These are phyloP conservation scores for Hippocampus comes DNA, from an alignment of 2,113 vertebrate genomes.

Conservation along the genomic window DNA sequence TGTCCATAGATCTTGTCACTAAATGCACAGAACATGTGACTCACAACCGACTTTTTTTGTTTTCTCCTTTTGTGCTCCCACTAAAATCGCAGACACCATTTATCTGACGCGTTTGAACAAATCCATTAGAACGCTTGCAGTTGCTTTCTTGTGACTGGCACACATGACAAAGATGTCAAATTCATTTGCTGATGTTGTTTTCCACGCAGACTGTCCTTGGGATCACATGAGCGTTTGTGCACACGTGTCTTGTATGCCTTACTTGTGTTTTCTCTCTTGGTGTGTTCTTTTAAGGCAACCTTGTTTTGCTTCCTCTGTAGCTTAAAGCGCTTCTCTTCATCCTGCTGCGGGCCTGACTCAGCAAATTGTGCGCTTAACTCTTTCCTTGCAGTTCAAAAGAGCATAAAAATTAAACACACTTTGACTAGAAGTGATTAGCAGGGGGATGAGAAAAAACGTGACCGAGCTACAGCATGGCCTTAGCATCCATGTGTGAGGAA, in stretches of 20 bases:
- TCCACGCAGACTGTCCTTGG: neutral
- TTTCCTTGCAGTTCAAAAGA: neutral
- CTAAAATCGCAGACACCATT: no score
- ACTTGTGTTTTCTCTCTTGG: neutral
- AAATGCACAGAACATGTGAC: no score
- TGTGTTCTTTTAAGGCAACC: neutral
- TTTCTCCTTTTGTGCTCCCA: no score
- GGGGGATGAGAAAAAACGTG: neutral
- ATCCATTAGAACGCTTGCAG: neutral
- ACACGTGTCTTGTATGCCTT: neutral
- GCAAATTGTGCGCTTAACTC: constrained; percentile 36
- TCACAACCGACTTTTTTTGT: no score
- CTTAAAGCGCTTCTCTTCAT: constrained; percentile 32
- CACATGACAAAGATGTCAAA: neutral
- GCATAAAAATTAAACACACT: neutral
- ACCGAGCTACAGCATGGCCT: neutral
- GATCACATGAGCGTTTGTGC: neutral
- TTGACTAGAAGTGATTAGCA: neutral
- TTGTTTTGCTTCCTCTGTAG: constrained; percentile 17
- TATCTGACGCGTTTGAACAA: neutral
- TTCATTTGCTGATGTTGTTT: neutral
- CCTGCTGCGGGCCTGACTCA: constrained; percentile 44
- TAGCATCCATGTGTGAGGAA: neutral
- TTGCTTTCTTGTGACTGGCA: neutral
- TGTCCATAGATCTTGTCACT: no score